Evolutionary conservation across 2,888 invertebrate genomes (phyloP).

Genomic region (Dorcus hopei): DNA sequence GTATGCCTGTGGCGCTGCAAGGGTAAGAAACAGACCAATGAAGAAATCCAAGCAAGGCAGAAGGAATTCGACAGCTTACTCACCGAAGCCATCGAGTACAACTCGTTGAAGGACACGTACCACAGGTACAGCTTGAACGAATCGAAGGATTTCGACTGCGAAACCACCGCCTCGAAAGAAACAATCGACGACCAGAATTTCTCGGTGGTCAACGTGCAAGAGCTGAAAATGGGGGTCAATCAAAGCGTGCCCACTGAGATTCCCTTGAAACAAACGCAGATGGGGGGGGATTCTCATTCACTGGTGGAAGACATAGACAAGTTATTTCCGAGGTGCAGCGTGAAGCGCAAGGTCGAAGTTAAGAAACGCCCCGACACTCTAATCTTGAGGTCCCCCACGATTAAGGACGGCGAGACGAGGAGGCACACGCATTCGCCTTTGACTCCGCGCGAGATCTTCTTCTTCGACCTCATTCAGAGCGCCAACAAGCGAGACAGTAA

Average conservation of each 20-base stretch:
- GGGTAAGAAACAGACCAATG: not conserved
- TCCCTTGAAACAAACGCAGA: not conserved
- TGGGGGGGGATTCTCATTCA: not conserved
- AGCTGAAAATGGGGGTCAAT: not conserved
- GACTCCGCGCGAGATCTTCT: slow-evolving; percentile 21
- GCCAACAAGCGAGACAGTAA: slow-evolving; percentile 7
- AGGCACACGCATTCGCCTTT: slow-evolving; percentile 10
- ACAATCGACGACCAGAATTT: not conserved
- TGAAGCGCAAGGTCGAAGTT: slow-evolving; percentile 6
- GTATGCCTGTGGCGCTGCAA: slow-evolving; percentile 11
- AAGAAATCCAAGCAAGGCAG: slow-evolving; percentile 5
- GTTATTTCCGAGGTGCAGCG: slow-evolving; percentile 18
- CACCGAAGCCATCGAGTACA: slow-evolving; percentile 11
- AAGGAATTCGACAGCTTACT: slow-evolving; percentile 16
- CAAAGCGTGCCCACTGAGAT: not conserved
- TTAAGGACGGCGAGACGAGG: not conserved
- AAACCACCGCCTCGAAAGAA: not conserved
- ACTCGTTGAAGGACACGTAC: slow-evolving; percentile 5
- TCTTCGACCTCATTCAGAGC: slow-evolving; percentile 19
- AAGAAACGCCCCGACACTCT: slow-evolving; percentile 15
- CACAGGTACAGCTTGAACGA: not conserved
- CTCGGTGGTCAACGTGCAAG: slow-evolving; percentile 1
- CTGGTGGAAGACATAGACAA: slow-evolving; percentile 18
- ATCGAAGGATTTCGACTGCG: slow-evolving; percentile 2
- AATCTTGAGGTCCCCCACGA: slow-evolving; percentile 11